phyloP scores from a whole-genome alignment of 2,888 invertebrate species.

The Drosophila monieri region DNA sequence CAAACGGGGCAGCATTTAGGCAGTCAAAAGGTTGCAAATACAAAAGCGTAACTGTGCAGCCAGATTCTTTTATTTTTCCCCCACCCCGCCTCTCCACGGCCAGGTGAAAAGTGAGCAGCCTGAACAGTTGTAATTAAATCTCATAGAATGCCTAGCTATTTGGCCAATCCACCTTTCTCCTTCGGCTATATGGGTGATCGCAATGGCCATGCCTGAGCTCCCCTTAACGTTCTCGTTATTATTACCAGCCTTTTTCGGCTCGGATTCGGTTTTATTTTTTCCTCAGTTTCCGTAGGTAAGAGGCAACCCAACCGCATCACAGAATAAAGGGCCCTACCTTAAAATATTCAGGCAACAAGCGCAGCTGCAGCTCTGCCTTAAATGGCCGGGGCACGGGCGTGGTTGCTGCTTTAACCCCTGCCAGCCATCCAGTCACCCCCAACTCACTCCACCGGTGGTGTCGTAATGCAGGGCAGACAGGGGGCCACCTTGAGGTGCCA shows the following conservation, averaged over 20 bases:
- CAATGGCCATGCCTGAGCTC: slow-evolving; percentile 65
- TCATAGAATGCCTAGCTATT: slow-evolving; percentile 54
- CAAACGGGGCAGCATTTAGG: slow-evolving; percentile 66
- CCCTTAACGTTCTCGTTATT: slow-evolving; percentile 56
- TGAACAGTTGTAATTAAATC: slow-evolving; percentile 69
- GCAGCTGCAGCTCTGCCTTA: slow-evolving; percentile 52
- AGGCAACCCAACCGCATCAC: slow-evolving; percentile 48
- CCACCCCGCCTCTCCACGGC: background rate
- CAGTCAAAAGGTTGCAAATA: slow-evolving; percentile 51
- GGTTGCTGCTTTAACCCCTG: slow-evolving; percentile 42
- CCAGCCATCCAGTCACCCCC: slow-evolving; percentile 16
- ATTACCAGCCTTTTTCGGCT: slow-evolving; percentile 17
- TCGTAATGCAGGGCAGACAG: slow-evolving; percentile 30
- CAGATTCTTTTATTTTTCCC: slow-evolving; percentile 27
- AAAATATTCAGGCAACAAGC: slow-evolving; percentile 54
- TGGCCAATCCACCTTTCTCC: slow-evolving; percentile 45
- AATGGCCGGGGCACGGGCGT: slow-evolving; percentile 52
- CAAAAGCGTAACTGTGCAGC: slow-evolving; percentile 72
- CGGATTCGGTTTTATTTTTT: slow-evolving; percentile 10
- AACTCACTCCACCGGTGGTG: slow-evolving; percentile 12
- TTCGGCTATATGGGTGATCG: slow-evolving; percentile 17
- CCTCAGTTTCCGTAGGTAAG: slow-evolving; percentile 62
- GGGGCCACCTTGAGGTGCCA: slow-evolving; percentile 45
- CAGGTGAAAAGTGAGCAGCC: slow-evolving; percentile 22
- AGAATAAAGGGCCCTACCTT: slow-evolving; percentile 57